Evolutionary conservation across 2,113 vertebrate species (phyloP), one percentile per base, ranked within the genome.

Genomic region (Sturnira hondurensis): DNA sequence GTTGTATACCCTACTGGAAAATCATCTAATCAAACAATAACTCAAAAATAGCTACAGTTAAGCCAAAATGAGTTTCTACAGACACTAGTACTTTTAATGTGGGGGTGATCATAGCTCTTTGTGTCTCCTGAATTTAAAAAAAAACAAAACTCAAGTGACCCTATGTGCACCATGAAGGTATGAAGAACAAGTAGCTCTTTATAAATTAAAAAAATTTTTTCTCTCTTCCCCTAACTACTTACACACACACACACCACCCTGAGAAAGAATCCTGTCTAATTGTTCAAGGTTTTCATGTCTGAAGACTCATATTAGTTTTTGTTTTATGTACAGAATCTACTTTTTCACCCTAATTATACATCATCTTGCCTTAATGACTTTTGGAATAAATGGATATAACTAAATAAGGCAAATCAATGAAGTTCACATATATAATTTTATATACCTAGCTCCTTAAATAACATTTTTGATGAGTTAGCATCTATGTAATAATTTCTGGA

Each of bases 401-500:
- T 89, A 83, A 89, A 65, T 56, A 88, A 90, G 2, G 17, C 41
- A 92, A 82, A 96, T 90, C 68, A 83, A 61, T 95, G 28, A 95
- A 94, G 47, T 84, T 95, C 63, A 68, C 14, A 38, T 86, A 36
- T 94, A 76, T 22, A 94, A 92, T 94, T 70, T 67, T 95, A 77
- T 41, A 86, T 38, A 16, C 88, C 38, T 74, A 78, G 19, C 41
- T 83, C 80, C 68, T 43, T 78, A 95, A 89, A 91, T 88, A 24
- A 63, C 97, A 7, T 76, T 83, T 89, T 96, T 86, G 67, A 92
- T n/a, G 28, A 63, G 68, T 97, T 96, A 73, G 76, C 82, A 65
- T 97, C 36, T 1, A 93, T 96, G 80, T 92, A 68, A 20, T 86
- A 68, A 41, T 70, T 90, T 96, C 83, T 97, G 89, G 84, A 94